Conservation (phyloP, 2,113 vertebrate genomes). For the Salminus brasiliensis region DNA sequence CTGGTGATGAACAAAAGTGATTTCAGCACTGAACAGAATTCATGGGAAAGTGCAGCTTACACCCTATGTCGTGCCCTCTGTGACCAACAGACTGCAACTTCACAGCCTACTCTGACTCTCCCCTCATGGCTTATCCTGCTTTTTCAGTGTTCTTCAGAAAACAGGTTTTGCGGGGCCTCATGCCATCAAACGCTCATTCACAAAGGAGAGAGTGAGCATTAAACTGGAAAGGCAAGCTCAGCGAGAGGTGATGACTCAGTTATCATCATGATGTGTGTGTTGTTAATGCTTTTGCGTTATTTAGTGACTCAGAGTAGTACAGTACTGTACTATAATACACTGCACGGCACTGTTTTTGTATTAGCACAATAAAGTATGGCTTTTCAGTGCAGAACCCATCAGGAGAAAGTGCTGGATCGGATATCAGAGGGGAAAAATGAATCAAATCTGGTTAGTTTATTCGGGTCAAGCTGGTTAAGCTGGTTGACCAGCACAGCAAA, state of each 20-base stretch:
- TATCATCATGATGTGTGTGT: background rate
- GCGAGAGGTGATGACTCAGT: background rate
- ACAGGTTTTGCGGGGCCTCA: background rate
- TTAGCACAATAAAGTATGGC: too few species aligned
- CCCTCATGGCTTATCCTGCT: background rate
- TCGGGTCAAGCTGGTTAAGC: too few species aligned
- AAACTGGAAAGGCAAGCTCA: background rate
- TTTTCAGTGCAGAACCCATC: too few species aligned
- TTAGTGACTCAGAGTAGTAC: background rate
- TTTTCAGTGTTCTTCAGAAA: conserved; percentile 2
- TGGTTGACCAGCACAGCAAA: too few species aligned
- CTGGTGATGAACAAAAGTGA: too few species aligned
- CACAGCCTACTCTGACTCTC: background rate
- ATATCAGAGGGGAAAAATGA: too few species aligned
- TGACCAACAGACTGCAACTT: background rate
- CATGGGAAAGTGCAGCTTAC: background rate
- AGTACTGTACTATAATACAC: too few species aligned
- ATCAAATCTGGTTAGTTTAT: too few species aligned
- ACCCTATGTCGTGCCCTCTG: background rate
- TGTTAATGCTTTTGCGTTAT: background rate
- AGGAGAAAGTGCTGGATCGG: too few species aligned
- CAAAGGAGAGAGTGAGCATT: background rate
- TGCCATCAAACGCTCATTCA: background rate
- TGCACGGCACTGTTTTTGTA: too few species aligned
- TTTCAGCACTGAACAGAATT: background rate